Base-by-base conservation (phyloP, 2,113 vertebrate species). In the Seriola aureovittata region DNA sequence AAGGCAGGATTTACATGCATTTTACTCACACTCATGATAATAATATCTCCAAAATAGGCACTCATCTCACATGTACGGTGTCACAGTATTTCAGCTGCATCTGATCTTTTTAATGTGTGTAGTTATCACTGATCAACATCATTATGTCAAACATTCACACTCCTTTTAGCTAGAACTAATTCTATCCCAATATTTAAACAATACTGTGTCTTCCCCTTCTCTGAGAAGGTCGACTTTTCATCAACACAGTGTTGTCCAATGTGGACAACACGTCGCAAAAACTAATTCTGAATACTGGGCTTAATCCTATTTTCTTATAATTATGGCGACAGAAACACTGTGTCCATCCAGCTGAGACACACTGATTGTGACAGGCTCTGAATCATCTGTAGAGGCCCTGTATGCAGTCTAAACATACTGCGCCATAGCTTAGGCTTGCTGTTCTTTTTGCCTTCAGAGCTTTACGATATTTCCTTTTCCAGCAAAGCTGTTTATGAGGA, bases 231-330 rank as follows among this genome's bases (percentile, higher is more conserved):
- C 4, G 4, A 4, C n/a, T 57, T 57, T 57, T 23, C 21, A 57
- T 23, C 21, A 10, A 38, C 38, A 5, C 38, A 55, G 8, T 13
- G 4, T 25, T 4, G 10, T 25, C 40, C 40, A 10, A 10, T 55
- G 54, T 57, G n/a, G n/a, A 25, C 54, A 57, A 57, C 10, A 57
- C 11, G 11, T 57, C 11, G 1, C 23, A 57, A 57, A 4, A 57
- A 25, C 54, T 38, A 52, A 70, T 36, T n/a, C 48, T 8, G 89
- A 91, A 90, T 80, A 85, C 78, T 76, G 63, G 59, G 38, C 82
- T 85, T 80, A 89, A 92, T 89, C 85, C 77, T 63, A 85, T 87
- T 91, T 89, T 79, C 87, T 92, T 91, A 89, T 92, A 87, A 86
- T 89, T 89, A 77, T 71, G 84, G 63, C 64, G 67, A 80, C 88